A percentile compares a stretch with the other conserved stretches of the same genome.
phyloP scores from a whole-genome alignment of 2,113 vertebrate species.

The Poeciliopsis retropinna region DNA sequence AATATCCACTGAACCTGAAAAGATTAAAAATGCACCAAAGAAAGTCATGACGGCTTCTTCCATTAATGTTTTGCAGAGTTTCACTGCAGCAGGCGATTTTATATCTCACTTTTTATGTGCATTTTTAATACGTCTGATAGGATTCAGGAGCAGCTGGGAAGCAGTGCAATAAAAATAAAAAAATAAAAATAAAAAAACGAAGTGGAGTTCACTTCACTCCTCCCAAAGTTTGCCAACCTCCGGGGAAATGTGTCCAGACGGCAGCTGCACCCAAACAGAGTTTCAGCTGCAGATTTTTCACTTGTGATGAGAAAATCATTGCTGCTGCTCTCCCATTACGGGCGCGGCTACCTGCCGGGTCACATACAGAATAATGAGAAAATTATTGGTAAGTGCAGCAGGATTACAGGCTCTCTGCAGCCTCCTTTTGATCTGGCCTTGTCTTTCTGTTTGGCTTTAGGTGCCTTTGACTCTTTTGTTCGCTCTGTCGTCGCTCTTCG shows the following conservation, averaged over 20 bases:
- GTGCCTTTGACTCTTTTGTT: neutral
- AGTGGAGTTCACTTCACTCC: slow-evolving; percentile 1
- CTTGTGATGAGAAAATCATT: slow-evolving; percentile 9
- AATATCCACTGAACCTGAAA: too few relatives aligned
- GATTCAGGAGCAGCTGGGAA: slow-evolving; percentile 34
- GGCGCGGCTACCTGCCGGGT: slow-evolving; percentile 13
- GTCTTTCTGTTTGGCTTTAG: slow-evolving; percentile 10
- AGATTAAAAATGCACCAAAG: neutral
- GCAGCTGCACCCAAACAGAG: slow-evolving; percentile 4
- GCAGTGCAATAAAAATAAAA: slow-evolving; percentile 23
- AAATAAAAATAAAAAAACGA: neutral
- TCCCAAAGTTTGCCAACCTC: slow-evolving; percentile 29
- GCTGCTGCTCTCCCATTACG: neutral
- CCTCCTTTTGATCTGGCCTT: slow-evolving; percentile 8
- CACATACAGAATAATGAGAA: slow-evolving; percentile 7
- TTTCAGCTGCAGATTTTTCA: neutral
- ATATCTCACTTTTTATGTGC: neutral
- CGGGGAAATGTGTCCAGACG: slow-evolving; percentile 20
- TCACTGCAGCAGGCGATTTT: neutral
- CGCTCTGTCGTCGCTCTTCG: neutral
- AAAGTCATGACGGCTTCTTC: neutral
- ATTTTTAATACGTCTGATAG: slow-evolving; percentile 13
- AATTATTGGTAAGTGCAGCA: slow-evolving; percentile 18
- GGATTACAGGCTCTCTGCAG: slow-evolving; percentile 3
- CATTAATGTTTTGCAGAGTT: neutral